These are phyloP conservation scores for Danio jaintianensis DNA, from an alignment of 2,797 vertebrate species.

Conservation along the genomic window DNA sequence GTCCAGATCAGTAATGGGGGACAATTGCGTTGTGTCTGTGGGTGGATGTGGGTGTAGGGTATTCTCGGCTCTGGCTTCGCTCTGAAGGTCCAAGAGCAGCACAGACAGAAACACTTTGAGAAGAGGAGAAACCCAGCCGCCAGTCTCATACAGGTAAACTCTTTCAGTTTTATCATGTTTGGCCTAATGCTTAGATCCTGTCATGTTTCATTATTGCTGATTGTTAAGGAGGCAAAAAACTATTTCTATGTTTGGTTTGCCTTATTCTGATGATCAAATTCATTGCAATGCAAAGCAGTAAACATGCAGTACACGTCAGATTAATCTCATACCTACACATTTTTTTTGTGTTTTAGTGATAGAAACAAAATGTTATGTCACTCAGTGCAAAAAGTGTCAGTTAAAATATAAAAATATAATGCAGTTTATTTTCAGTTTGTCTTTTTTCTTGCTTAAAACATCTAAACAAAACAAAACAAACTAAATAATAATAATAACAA, in stretches of 20 bases:
- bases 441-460: background rate
- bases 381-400: background rate
- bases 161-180: background rate
- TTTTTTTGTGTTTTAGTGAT: background rate
- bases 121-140: slow-evolving; percentile 97
- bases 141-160: slow-evolving; percentile 94
- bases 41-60: slow-evolving; percentile 79
- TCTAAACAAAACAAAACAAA: background rate
- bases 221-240: background rate
- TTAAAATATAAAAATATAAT: background rate
- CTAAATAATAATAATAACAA: background rate
- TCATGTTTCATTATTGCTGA: background rate
- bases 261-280: background rate
- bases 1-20: slow-evolving; percentile 32
- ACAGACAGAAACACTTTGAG: slow-evolving; percentile 98
- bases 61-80: slow-evolving; percentile 98
- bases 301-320: background rate
- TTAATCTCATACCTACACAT: background rate
- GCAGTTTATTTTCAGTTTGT: background rate
- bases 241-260: background rate
- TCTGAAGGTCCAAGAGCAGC: slow-evolving; percentile 97
- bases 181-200: background rate
- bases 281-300: background rate
- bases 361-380: background rate
- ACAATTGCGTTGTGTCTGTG: slow-evolving; percentile 43